phyloP scores from a whole-genome alignment of 2,797 vertebrate genomes.

The Clarias pachynema region DNA sequence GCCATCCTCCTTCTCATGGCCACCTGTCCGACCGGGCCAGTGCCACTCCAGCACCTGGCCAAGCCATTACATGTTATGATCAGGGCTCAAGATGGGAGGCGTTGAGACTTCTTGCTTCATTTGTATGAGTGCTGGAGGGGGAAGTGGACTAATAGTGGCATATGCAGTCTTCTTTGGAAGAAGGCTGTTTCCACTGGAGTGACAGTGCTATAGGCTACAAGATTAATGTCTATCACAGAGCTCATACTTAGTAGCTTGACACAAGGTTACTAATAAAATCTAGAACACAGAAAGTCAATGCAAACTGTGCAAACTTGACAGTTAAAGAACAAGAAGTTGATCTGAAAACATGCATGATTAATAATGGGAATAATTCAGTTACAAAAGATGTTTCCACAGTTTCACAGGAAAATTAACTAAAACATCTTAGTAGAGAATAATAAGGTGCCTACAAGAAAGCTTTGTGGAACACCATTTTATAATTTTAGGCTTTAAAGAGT shows the following conservation, averaged over 20 bases:
- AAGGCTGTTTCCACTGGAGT: constrained; percentile 37
- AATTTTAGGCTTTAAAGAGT: neutral
- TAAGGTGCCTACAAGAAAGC: neutral
- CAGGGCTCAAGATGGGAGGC: constrained; percentile 72
- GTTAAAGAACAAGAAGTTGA: neutral
- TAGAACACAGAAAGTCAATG: constrained; percentile 3
- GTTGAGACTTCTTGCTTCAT: constrained; percentile 66
- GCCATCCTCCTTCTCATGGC: constrained; percentile 68
- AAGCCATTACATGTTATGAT: constrained; percentile 73
- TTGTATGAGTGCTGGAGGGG: constrained; percentile 63
- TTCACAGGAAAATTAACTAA: neutral
- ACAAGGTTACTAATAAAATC: constrained; percentile 22
- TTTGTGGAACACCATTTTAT: neutral
- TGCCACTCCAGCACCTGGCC: constrained; percentile 77
- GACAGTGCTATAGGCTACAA: constrained; percentile 32
- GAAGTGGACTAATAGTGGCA: constrained; percentile 57
- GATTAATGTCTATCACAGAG: constrained; percentile 26
- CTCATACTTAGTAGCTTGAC: constrained; percentile 13
- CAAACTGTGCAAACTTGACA: neutral
- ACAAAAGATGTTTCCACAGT: neutral
- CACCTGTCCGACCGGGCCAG: constrained; percentile 78
- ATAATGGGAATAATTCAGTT: neutral
- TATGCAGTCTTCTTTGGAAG: constrained; percentile 62
- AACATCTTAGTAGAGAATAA: neutral
- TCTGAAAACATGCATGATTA: neutral